These are phyloP conservation scores for Nephrocerus scutellatus DNA, from an alignment of 2,888 invertebrate genomes.

Conservation along the genomic window DNA sequence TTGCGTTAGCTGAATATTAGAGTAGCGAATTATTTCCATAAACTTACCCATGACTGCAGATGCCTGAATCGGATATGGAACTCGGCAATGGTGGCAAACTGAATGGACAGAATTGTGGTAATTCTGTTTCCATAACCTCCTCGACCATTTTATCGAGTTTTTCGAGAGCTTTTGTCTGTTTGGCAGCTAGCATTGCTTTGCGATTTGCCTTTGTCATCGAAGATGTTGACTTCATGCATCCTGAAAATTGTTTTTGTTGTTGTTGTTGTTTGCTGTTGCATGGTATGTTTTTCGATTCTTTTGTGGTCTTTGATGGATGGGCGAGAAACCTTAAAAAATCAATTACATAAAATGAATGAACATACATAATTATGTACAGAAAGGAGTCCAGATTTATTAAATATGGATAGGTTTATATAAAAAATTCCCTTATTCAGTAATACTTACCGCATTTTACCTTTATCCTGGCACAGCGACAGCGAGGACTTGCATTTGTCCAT, in stretches of 20 bases:
- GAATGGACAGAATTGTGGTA: slow-evolving; percentile 36
- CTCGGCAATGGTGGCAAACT: slow-evolving; percentile 37
- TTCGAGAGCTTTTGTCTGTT: slow-evolving; percentile 46
- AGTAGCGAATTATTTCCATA: not conserved
- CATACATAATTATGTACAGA: not conserved
- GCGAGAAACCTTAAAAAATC: too few relatives aligned
- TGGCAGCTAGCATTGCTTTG: slow-evolving; percentile 42
- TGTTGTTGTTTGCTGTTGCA: slow-evolving; percentile 23
- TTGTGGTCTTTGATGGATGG: too few relatives aligned
- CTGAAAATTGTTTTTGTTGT: slow-evolving; percentile 32
- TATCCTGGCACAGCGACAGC: slow-evolving; percentile 23
- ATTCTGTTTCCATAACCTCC: slow-evolving; percentile 42
- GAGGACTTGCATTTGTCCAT: slow-evolving; percentile 14
- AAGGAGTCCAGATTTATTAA: not conserved
- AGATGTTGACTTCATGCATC: too few relatives aligned
- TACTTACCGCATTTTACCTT: slow-evolving; percentile 30
- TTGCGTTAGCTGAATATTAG: not conserved
- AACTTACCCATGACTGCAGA: slow-evolving; percentile 42
- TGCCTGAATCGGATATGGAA: slow-evolving; percentile 42
- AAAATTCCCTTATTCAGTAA: not conserved
- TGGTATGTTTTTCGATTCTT: slow-evolving; percentile 21
- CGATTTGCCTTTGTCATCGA: slow-evolving; percentile 40
- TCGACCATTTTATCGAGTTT: slow-evolving; percentile 48
- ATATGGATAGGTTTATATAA: not conserved
- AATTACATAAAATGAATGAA: too few relatives aligned